Base-by-base conservation (phyloP, 2,113 vertebrate species). In the Scomber colias region DNA sequence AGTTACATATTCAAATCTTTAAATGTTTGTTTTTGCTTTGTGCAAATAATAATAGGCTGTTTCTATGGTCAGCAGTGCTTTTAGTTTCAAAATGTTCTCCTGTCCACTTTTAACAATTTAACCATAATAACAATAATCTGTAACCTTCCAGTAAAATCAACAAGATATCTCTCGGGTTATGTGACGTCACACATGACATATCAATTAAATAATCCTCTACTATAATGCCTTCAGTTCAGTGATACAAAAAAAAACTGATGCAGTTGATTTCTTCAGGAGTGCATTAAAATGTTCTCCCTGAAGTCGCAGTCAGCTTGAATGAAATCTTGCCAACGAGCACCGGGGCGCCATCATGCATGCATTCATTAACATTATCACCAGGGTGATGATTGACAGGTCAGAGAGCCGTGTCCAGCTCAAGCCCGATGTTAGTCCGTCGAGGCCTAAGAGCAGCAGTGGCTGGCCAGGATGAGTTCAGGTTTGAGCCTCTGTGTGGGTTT, bases 61-160 rank as follows among this genome's bases (percentile, higher is more conserved):
- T 67, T 83, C 27, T 76, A 31, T 30, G 30, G 57, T 88, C 81
- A 55, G 80, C 83, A 90, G 84, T 86, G 77, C 63, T 87, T 82
- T 81, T 21, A 7, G 77, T 89, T 81, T 81, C 27, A 71, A 56
- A 77, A 75, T 56, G 11, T 31, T 59, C 63, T 75, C 44, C n/a
- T 17, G 11, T 70, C 21, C n/a, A 56, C 53, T 64, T 59, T 27
- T 27, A 27, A 55, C 10, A 72, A 27, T 79, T 62, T 40, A 48
- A n/a, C 66, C 64, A 40, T 14, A 5, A 19, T 55, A 53, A 64
- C 69, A 49, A 64, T 82, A 51, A 78, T 70, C 75, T 16, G 15
- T 55, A 45, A 48, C 66, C 31, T 82, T 69, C 12, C 55, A 7
- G 21, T 84, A 16, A 56, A 79, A 90, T 86, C 53, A 82, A 55